Evolutionary conservation across 1,140 invertebrate species (phyloP).

Genomic region (Aphaenogaster floridana): DNA sequence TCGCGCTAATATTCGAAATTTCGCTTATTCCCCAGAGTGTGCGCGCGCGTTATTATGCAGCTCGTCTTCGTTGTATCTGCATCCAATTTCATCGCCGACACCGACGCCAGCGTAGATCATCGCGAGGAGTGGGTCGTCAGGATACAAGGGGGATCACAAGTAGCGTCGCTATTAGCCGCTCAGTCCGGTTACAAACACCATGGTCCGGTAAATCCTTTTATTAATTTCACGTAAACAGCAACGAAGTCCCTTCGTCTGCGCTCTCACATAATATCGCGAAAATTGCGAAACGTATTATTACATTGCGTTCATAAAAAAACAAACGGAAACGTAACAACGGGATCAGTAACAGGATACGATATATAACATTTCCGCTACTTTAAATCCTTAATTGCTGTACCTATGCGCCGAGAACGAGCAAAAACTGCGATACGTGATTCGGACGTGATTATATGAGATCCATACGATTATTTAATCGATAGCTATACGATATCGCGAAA

Average conservation of each 20-base stretch:
- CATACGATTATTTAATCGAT: conserved; percentile 4
- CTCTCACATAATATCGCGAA: background rate
- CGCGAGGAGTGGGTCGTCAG: conserved; percentile 88
- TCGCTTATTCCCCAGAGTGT: conserved; percentile 34
- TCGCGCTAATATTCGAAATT: conserved; percentile 41
- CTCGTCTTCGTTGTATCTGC: conserved; percentile 14
- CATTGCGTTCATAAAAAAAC: background rate
- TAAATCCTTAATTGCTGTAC: background rate
- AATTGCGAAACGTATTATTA: conserved; percentile 21
- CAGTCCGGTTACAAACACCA: conserved; percentile 85
- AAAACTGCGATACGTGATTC: conserved; percentile 25
- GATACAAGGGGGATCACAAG: conserved; percentile 85
- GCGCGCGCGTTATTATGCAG: conserved; percentile 35
- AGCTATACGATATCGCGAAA: conserved; percentile 20
- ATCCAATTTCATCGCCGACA: conserved; percentile 43
- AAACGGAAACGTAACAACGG: background rate
- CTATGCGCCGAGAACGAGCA: background rate
- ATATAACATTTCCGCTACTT: background rate
- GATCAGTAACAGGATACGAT: background rate
- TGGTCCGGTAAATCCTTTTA: conserved; percentile 84
- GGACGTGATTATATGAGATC: background rate
- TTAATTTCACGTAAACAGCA: conserved; percentile 3
- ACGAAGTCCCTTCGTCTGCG: background rate
- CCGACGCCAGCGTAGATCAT: conserved; percentile 64
- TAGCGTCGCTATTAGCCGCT: conserved; percentile 85